phyloP scores from a whole-genome alignment of 2,797 vertebrate species.

The Orestias chungarensis region DNA sequence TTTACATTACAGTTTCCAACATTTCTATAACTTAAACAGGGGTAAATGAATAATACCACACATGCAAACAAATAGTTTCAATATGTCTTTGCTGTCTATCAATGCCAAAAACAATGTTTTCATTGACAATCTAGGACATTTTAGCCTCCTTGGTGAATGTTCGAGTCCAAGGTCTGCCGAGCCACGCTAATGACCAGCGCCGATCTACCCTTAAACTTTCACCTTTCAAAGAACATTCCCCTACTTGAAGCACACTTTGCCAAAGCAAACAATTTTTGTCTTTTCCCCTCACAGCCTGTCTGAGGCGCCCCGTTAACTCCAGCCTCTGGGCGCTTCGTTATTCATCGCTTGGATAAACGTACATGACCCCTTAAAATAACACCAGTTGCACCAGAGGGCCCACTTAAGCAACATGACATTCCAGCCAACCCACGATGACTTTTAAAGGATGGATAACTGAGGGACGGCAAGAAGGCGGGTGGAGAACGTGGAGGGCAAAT shows the following conservation, averaged over 20 bases:
- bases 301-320: constrained; percentile 16
- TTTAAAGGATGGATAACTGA: constrained; percentile 70
- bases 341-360: constrained; percentile 74
- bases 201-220: constrained; percentile 44
- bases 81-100: neutral
- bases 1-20: constrained; percentile 4
- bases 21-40: constrained; percentile 2
- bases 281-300: constrained; percentile 2
- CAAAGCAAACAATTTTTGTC: constrained; percentile 35
- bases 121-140: neutral
- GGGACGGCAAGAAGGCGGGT: constrained; percentile 48
- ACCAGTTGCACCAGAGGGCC: constrained; percentile 65
- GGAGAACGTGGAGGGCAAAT: constrained; percentile 38
- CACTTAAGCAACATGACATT: constrained; percentile 75
- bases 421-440: constrained; percentile 70
- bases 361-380: constrained; percentile 75
- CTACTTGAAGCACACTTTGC: constrained; percentile 29
- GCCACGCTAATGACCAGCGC: constrained; percentile 34
- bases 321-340: constrained; percentile 60
- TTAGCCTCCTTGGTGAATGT: constrained; percentile 6
- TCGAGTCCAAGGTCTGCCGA: constrained; percentile 14
- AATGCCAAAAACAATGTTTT: neutral
- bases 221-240: constrained; percentile 44
- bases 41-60: neutral
- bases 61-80: constrained; percentile 3